Evolutionary conservation across 2,888 invertebrate genomes (phyloP), one percentile per base, ranked within the genome.

Genomic region (Dynastes grantii): DNA sequence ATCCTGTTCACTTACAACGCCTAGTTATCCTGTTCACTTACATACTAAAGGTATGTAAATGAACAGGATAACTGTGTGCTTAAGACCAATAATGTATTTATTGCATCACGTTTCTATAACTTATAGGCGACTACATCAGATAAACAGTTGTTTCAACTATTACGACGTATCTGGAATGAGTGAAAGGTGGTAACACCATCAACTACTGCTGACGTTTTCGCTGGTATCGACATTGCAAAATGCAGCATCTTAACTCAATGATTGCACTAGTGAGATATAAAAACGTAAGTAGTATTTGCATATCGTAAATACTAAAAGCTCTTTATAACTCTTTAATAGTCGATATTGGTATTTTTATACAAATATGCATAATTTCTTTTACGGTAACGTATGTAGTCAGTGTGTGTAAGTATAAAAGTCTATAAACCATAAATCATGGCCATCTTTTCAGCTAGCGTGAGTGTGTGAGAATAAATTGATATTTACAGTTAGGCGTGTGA

Each of bases 381-480:
- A 32, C 27, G 29, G 51, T 5, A 51, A 5, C 51, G 68, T 32
- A 68, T 11, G 22, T 51, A 22, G 55, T 3, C 40, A 6, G 0
- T 8, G 4, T 4, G 29, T 51, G 5, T 29, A 29, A 11, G 29
- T 68, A 49, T 51, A 51, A 68, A 51, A 51, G 29, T 51, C 51
- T 53, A 29, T 68, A 68, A 49, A 49, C 13, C 27, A 68, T 68
- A 68, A 68, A 68, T 68, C 53, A 68, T 29, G 49, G 51, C 8
- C 51, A 68, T 68, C 68, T 51, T 51, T 51, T 68, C 45, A 68
- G 49, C 16, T 51, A 40, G 68, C 49, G 68, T 51, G 29, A 68
- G 68, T 27, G 68, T 68, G 68, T 68, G 49, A 68, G 68, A 68
- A 68, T 68, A 68, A 68, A 68, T 68, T 68, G 68, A 51, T 68